Base-by-base conservation (phyloP, 2,797 vertebrate species). In the Pteropus rufus region DNA sequence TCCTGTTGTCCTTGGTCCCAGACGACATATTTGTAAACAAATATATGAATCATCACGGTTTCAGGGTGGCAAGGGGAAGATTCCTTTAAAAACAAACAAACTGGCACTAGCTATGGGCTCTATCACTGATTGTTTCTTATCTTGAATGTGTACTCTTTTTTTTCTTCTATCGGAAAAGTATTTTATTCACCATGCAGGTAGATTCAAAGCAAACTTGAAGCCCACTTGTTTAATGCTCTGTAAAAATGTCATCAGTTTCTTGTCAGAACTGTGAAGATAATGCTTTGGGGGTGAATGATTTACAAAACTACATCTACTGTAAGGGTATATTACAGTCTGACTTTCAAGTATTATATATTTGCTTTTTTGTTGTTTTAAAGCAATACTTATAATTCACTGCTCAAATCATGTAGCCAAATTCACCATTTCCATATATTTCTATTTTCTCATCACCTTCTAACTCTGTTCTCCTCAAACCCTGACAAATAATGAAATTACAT, bases 401-500 rank as follows among this genome's bases (percentile, higher is more conserved):
- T 94, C 54, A 88, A 93, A 87, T 73, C 26, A 69, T 5, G 11
- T 64, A 93, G 31, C 49, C 80, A 84, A 81, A 90, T 75, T 62
- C 24, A 91, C 24, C 60, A n/a, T 54, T 52, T 23, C 11, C 34
- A 34, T 91, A 49, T 73, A 81, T 79, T 69, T 12, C 67, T 67
- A 67, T 75, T 81, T 92, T 44, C 31, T 92, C 21, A 39, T 34
- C 54, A 31, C 16, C 19, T 14, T 67, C 46, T 44, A 70, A 65
- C n/a, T 11, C n/a, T 70, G 26, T 89, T 91, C 21, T 67, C 10
- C 12, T 49, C 36, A 24, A 94, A 24, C 60, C 6, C 26, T 91
- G 67, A 24, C 44, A 92, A 82, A 91, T 31, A 67, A 64, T 34
- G 90, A 95, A 93, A 91, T 64, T 72, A 72, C n/a, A 82, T 86